These are phyloP conservation scores for Indicator maculatus DNA, from an alignment of 2,113 vertebrate genomes.

Conservation along the genomic window DNA sequence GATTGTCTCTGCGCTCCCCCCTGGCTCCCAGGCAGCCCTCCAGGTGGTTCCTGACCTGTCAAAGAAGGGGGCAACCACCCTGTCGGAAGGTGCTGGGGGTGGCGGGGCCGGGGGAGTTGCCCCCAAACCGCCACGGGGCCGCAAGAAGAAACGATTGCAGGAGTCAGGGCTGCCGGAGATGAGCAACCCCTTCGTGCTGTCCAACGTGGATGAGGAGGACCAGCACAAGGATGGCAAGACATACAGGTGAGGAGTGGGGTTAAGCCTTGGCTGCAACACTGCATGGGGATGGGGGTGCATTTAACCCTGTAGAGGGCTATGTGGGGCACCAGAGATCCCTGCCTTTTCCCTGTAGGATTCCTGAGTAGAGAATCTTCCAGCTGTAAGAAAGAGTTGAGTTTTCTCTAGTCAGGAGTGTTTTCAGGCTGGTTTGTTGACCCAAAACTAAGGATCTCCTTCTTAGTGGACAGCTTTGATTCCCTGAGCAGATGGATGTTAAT, in stretches of 20 bases:
- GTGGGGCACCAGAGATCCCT: not conserved
- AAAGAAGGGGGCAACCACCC: conserved; percentile 76
- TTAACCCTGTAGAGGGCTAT: not conserved
- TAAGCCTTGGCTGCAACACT: not conserved
- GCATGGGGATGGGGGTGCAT: not conserved
- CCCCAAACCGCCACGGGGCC: conserved; percentile 77
- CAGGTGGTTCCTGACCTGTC: conserved; percentile 83
- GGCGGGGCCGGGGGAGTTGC: conserved; percentile 69
- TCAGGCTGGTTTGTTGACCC: not conserved
- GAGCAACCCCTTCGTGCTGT: conserved; percentile 83
- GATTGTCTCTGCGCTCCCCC: conserved; percentile 92
- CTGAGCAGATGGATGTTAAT: not conserved
- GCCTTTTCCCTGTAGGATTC: not conserved
- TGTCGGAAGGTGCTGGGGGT: conserved; percentile 67
- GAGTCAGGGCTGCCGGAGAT: conserved; percentile 73
- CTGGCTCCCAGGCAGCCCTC: conserved; percentile 81
- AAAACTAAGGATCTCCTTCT: not conserved
- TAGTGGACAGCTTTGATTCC: not conserved
- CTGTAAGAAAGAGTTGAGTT: not conserved
- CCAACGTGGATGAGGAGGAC: conserved; percentile 86
- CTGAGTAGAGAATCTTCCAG: not conserved
- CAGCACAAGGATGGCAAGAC: conserved; percentile 87
- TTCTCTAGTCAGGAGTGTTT: not conserved
- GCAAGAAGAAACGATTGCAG: conserved; percentile 84
- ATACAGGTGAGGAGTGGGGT: conserved; percentile 74